These are phyloP conservation scores for Ceratosolen solmsi DNA, from an alignment of 1,140 invertebrate genomes.

Conservation along the genomic window DNA sequence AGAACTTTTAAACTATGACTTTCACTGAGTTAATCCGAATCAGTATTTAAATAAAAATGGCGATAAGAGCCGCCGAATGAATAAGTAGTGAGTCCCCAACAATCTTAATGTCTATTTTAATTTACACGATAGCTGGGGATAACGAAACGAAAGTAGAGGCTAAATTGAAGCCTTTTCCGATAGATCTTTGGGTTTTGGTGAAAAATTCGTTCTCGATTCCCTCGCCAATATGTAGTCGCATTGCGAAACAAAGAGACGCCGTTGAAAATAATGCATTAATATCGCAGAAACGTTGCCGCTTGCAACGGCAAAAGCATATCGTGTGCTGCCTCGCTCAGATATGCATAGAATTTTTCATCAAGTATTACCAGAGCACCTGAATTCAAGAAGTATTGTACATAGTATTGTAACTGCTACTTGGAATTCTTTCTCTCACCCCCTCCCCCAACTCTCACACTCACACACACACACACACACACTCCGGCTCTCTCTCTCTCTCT, in stretches of 20 bases:
- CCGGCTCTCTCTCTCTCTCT: too few relatives aligned
- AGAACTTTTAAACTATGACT: not conserved
- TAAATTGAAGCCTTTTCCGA: too few relatives aligned
- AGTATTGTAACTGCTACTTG: conserved; percentile 47
- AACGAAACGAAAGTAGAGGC: too few relatives aligned
- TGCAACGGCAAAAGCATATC: not conserved
- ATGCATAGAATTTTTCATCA: conserved; percentile 63
- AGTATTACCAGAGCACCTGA: conserved; percentile 54
- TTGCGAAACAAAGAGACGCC: not conserved
- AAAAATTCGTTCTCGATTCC: conserved; percentile 2
- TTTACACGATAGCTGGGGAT: too few relatives aligned
- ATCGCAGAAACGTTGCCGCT: conserved; percentile 33
- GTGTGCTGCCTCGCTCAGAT: conserved; percentile 53
- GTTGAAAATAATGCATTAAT: conserved; percentile 49
- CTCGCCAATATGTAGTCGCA: not conserved
- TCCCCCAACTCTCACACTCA: not conserved
- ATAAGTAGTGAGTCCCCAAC: too few relatives aligned
- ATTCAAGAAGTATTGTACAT: conserved; percentile 55
- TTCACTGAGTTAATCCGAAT: not conserved
- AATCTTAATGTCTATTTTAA: too few relatives aligned
- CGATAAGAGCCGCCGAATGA: not conserved
- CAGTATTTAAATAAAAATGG: not conserved
- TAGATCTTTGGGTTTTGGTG: too few relatives aligned
- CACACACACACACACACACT: too few relatives aligned
- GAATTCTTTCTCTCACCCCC: conserved; percentile 23